These are phyloP conservation scores for Hydrotaea diabolus DNA, from an alignment of 2,888 invertebrate species.

Conservation along the genomic window DNA sequence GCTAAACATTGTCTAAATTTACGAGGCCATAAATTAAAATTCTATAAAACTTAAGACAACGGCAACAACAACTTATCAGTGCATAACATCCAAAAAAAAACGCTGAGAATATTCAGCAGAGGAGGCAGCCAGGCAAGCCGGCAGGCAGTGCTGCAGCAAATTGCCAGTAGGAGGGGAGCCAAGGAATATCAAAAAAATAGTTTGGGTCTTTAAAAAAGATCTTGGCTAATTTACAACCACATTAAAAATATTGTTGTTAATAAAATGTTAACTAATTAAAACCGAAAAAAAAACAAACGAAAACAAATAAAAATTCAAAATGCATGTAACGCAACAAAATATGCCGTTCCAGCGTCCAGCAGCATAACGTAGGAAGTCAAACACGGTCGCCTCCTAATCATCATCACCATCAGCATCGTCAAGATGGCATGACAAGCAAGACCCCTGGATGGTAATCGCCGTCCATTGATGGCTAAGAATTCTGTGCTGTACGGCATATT, in stretches of 20 bases:
- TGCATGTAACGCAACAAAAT: background rate
- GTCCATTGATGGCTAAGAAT: background rate
- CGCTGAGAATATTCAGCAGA: constrained; percentile 14
- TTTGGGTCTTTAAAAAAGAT: constrained; percentile 26
- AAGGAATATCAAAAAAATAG: constrained; percentile 14
- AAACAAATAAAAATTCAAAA: no score
- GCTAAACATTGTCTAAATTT: constrained; percentile 32
- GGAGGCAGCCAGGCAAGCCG: background rate
- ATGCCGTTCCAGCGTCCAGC: constrained; percentile 27
- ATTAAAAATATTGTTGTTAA: constrained; percentile 39
- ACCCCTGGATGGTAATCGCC: background rate
- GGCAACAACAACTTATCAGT: constrained; percentile 10
- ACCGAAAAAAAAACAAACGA: background rate
- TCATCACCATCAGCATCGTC: background rate
- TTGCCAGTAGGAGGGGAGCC: background rate
- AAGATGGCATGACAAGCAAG: background rate
- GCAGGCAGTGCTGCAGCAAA: background rate
- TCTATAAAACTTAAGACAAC: constrained; percentile 21
- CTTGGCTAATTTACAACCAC: constrained; percentile 39
- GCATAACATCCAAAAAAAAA: constrained; percentile 14
- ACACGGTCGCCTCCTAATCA: background rate
- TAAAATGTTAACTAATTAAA: constrained; percentile 42
- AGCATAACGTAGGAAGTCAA: constrained; percentile 1
- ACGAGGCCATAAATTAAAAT: constrained; percentile 41
- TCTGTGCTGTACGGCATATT: background rate